A percentile compares a stretch with the other conserved stretches of the same genome.
These are phyloP conservation scores for Lithobates sylvaticus DNA, from an alignment of 2,797 vertebrate genomes.

Conservation along the genomic window DNA sequence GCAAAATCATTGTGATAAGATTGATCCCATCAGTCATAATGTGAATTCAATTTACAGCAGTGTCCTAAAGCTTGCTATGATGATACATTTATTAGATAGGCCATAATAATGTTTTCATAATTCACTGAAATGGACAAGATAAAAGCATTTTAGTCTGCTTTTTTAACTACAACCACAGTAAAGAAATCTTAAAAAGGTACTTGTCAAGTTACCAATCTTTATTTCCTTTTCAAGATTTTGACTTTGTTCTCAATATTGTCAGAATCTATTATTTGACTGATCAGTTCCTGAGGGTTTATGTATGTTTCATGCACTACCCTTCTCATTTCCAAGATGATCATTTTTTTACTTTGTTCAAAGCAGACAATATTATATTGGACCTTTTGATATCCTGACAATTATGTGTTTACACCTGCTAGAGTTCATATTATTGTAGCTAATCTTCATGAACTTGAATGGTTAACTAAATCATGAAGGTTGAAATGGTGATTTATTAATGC, in stretches of 20 bases:
- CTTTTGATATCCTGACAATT: constrained; percentile 18
- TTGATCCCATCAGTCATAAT: constrained; percentile 34
- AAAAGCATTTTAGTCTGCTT: constrained; percentile 39
- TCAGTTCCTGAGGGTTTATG: constrained; percentile 21
- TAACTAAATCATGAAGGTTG: no score
- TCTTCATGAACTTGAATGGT: neutral
- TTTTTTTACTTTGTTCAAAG: constrained; percentile 20
- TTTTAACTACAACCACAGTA: constrained; percentile 16
- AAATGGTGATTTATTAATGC: no score
- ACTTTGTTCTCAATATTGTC: constrained; percentile 58
- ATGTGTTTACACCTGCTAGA: neutral
- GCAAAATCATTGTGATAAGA: constrained; percentile 32
- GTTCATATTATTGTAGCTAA: neutral
- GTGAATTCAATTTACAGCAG: constrained; percentile 34
- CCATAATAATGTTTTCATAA: constrained; percentile 50
- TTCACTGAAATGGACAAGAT: constrained; percentile 49
- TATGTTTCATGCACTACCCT: constrained; percentile 10
- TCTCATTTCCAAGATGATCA: constrained; percentile 31
- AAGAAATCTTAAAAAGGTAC: constrained; percentile 32
- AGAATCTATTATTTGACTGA: constrained; percentile 53
- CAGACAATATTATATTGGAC: constrained; percentile 3
- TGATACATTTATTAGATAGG: constrained; percentile 43
- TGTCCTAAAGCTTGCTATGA: constrained; percentile 5
- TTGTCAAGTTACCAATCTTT: constrained; percentile 53
- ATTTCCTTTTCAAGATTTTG: constrained; percentile 47